Conservation (phyloP, 1,140 invertebrate species). For the Globodera ellingtonae region DNA sequence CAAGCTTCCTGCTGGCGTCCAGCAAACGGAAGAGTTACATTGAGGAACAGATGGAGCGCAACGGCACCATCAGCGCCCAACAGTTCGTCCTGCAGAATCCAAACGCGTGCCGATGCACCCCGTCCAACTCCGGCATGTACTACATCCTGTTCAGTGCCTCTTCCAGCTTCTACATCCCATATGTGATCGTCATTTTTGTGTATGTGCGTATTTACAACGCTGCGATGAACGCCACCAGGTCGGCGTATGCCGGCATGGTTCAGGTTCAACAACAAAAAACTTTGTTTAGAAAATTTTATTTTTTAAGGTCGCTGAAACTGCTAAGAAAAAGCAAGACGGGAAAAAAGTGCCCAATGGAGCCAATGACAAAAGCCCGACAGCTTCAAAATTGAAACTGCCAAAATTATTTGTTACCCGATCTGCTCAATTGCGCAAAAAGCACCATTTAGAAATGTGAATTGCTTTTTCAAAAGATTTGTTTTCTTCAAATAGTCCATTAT, state of each 20-base stretch:
- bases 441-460: constrained; percentile 21
- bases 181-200: constrained; percentile 93
- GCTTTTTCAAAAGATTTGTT: too few species aligned
- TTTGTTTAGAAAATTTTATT: constrained; percentile 10
- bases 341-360: constrained; percentile 48
- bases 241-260: constrained; percentile 80
- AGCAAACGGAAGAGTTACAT: constrained; percentile 47
- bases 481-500: too few species aligned
- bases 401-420: constrained; percentile 8
- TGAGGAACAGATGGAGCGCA: constrained; percentile 27
- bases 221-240: constrained; percentile 82
- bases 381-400: constrained; percentile 11
- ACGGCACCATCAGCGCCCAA: constrained; percentile 32
- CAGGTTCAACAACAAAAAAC: constrained; percentile 71
- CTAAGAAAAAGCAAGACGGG: constrained; percentile 61
- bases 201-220: constrained; percentile 93
- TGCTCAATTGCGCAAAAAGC: constrained; percentile 19
- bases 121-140: constrained; percentile 76
- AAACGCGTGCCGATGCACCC: constrained; percentile 60
- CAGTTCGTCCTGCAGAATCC: constrained; percentile 28
- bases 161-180: constrained; percentile 92
- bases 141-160: constrained; percentile 94
- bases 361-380: background rate
- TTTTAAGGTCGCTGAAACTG: constrained; percentile 66
- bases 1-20: constrained; percentile 58